Evolutionary conservation across 2,113 vertebrate genomes (phyloP).

Genomic region (Lamprologus callipterus): DNA sequence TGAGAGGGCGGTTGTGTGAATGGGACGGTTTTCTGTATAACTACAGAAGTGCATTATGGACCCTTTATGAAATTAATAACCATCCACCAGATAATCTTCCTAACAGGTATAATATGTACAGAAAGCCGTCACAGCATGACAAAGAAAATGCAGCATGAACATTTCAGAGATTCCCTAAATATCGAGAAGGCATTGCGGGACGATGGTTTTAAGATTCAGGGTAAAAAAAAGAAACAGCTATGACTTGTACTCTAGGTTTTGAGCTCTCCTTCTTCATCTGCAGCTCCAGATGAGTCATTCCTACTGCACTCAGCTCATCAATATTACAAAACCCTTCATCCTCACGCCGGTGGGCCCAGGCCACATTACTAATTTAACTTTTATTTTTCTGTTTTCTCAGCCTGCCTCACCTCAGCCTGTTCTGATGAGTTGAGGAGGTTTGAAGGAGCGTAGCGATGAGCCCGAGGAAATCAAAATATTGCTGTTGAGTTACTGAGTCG

Average conservation of each 20-base stretch:
- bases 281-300: slow-evolving; percentile 52
- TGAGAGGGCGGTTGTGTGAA: not conserved
- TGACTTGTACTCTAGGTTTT: not conserved
- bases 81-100: not conserved
- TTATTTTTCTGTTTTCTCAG: slow-evolving; percentile 56
- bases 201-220: not conserved
- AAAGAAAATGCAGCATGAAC: not conserved
- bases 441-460: not conserved
- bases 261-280: not conserved
- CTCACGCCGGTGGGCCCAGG: slow-evolving; percentile 25
- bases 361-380: slow-evolving; percentile 70
- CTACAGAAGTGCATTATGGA: not conserved
- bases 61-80: not conserved
- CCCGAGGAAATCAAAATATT: not conserved
- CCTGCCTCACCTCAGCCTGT: slow-evolving; percentile 8
- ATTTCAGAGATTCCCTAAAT: not conserved
- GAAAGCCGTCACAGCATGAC: not conserved
- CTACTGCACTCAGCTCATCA: slow-evolving; percentile 54
- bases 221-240: not conserved
- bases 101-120: not conserved
- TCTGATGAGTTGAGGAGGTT: not conserved
- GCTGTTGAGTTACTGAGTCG: not conserved
- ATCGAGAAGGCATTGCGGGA: not conserved
- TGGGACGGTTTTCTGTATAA: not conserved
- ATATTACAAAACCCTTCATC: slow-evolving; percentile 60